Base-by-base conservation (phyloP, 2,113 vertebrate genomes). In the Urocolius indicus region DNA sequence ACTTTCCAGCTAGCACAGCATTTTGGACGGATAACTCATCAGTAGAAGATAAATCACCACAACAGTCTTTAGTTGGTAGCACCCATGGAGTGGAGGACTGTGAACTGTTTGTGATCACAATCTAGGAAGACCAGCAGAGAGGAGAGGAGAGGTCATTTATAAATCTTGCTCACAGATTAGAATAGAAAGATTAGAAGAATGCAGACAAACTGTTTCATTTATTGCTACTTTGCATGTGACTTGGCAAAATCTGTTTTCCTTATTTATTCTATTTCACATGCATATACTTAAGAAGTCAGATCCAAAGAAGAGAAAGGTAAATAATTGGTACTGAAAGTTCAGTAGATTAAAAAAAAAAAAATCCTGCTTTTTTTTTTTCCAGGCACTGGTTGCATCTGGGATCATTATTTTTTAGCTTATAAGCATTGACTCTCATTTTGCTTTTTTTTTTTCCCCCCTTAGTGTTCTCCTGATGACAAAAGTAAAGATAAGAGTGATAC, bases 171-270 rank as follows among this genome's bases (percentile, higher is more conserved):
- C 90, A 22, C 77, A 94, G 90, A 96, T 94, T 97, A 96, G 89
- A 96, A 94, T 69, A 85, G 94, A 94, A 96, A 95, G 89, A 96
- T 97, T 94, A 95, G 72, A 96, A 96, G 94, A 94, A 96, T 95
- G 91, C 91, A 94, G 92, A 95, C 91, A 97, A 96, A 89, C 91
- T 87, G 82, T 93, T 94, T 95, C 84, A 93, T 95, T 95, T 97
- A 96, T 95, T 95, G 92, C 82, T 95, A 95, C 80, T 95, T 96
- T 94, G 89, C 87, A 95, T 96, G 83, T 95, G 87, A 92, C 89
- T 96, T 94, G 48, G 92, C 82, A 95, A 96, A 95, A 96, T 95
- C 86, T 93, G 91, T 90, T 95, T 94, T 87, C 90, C 78, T 79
- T 93, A 93, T 80, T 95, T 95, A 84, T 96, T 93, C 93, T 86